phyloP scores from a whole-genome alignment of 1,140 invertebrate species.

The Apis laboriosa region DNA sequence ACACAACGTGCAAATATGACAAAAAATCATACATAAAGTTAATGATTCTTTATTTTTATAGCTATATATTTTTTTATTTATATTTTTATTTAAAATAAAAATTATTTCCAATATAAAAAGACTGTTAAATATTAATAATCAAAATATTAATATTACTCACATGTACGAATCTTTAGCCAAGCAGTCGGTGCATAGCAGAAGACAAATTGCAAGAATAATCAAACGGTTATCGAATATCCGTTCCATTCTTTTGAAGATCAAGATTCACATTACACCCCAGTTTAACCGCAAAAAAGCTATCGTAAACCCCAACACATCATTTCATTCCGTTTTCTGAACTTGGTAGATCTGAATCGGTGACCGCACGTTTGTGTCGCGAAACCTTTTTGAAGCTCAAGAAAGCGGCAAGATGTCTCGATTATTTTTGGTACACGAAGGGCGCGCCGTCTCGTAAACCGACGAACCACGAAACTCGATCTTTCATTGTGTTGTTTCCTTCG shows the following conservation, averaged over 20 bases:
- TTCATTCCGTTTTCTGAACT: not conserved
- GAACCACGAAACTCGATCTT: slow-evolving; percentile 24
- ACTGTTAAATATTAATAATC: not conserved
- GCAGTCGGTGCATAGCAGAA: slow-evolving; percentile 33
- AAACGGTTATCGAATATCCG: not conserved
- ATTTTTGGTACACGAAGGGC: slow-evolving; percentile 59
- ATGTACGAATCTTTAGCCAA: slow-evolving; percentile 66
- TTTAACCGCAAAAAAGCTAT: not conserved
- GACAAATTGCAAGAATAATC: not conserved
- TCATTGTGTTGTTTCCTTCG: slow-evolving; percentile 3
- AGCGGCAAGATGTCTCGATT: slow-evolving; percentile 47
- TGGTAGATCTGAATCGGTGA: not conserved
- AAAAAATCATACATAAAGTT: not conserved
- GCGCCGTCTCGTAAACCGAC: slow-evolving; percentile 43
- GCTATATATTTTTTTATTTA: not conserved
- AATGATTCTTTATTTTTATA: not conserved
- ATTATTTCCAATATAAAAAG: not conserved
- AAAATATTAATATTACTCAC: slow-evolving; percentile 59
- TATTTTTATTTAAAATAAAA: not conserved
- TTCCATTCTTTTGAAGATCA: not conserved
- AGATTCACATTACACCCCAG: not conserved
- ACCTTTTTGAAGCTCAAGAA: slow-evolving; percentile 9
- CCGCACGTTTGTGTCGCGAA: not conserved
- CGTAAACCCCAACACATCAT: not conserved
- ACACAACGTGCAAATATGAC: not conserved